A percentile compares a stretch with the other conserved stretches of the same genome.
Evolutionary conservation across 1,140 invertebrate genomes (phyloP).

Genomic region (Cyrtorhinus lividipennis): DNA sequence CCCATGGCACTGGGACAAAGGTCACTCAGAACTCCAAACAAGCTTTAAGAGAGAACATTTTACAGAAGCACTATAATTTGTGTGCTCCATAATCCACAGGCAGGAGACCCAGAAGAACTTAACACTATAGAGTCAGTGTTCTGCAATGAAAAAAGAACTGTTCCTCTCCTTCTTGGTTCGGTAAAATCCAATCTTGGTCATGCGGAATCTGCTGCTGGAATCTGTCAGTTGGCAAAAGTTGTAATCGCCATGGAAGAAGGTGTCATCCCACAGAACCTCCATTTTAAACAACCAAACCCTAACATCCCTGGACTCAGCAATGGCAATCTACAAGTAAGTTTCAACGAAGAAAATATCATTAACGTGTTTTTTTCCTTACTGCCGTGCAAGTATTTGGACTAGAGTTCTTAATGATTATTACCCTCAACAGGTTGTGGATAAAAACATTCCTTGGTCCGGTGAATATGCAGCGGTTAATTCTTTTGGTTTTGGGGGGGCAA

Average conservation of each 20-base stretch:
- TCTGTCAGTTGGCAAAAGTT: slow-evolving; percentile 81
- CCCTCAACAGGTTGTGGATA: slow-evolving; percentile 63
- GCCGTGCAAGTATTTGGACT: no score
- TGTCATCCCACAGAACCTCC: slow-evolving; percentile 77
- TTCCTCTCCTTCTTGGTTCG: slow-evolving; percentile 78
- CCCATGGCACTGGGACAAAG: slow-evolving; percentile 92
- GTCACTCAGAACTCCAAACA: no score
- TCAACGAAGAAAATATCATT: neutral
- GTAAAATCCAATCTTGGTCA: slow-evolving; percentile 98
- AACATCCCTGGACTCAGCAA: slow-evolving; percentile 77
- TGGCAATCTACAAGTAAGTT: slow-evolving; percentile 56
- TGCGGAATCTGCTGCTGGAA: slow-evolving; percentile 80
- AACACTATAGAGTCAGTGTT: slow-evolving; percentile 86
- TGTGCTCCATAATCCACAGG: slow-evolving; percentile 37
- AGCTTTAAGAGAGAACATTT: no score
- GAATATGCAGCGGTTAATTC: slow-evolving; percentile 80
- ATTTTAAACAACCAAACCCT: slow-evolving; percentile 71
- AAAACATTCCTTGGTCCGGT: slow-evolving; percentile 63
- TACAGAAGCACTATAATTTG: no score
- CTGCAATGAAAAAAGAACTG: slow-evolving; percentile 63
- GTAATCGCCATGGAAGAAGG: slow-evolving; percentile 79
- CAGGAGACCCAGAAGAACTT: slow-evolving; percentile 92
- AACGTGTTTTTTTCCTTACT: no score
- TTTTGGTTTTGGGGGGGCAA: slow-evolving; percentile 94
- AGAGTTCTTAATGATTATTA: neutral